Evolutionary conservation across 2,113 vertebrate species (phyloP), one percentile per base, ranked within the genome.

Genomic region (Poecilia latipinna): DNA sequence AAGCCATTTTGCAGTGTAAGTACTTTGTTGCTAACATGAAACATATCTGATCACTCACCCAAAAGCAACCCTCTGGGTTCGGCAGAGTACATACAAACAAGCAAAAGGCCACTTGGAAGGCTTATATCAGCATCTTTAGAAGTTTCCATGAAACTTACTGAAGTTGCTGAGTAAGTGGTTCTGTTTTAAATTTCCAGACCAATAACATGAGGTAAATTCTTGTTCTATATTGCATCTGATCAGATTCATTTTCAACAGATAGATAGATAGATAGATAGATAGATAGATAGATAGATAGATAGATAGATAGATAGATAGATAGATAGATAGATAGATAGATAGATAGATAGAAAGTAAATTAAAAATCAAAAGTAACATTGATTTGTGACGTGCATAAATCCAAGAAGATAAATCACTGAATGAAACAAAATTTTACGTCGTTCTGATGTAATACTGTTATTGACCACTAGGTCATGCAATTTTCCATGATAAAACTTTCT

Each of bases 21-120:
- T 77, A 42, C 79, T 70, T 82, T 65, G 69, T 54, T 86, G 69
- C 80, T 72, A 77, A 83, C 68, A 82, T 88, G 67, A 90, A 88
- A 85, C 72, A 67, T 74, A 76, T 90, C 87, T 91, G 84, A 90
- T 91, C 76, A 81, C 82, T 86, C 79, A 51, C 78, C 90, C 78
- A 28, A 61, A 51, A 89, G 87, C 83, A 17, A 76, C 86, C 91
- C 72, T 68, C 68, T 77, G 81, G 88, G 86, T 90, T 71, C 77
- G 35, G 31, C 60, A 37, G 71, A 33, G 51, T 73, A 82, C 80
- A 88, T 72, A 74, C 86, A 85, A 86, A 87, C 82, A 75, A 70
- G 87, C 73, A 62, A 65, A 54, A 54, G 48, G 73, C 17, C 73
- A 51, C 68, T 84, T 13, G 80, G 83, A 92, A 84, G 35, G 86